phyloP scores from a whole-genome alignment of 2,888 invertebrate genomes.

The Drosophila diplacantha region DNA sequence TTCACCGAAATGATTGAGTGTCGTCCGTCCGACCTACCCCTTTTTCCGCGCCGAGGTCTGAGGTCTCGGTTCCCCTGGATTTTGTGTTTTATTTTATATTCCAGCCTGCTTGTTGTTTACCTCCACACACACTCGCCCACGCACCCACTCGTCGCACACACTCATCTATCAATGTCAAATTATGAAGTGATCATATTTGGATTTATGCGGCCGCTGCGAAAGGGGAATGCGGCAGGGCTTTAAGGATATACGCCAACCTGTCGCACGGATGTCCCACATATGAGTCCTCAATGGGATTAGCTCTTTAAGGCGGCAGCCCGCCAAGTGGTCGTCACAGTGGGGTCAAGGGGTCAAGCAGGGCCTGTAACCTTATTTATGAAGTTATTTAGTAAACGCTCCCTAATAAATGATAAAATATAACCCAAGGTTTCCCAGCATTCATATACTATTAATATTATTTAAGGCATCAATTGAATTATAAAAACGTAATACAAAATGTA shows the following conservation, averaged over 20 bases:
- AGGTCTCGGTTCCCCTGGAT: constrained; percentile 35
- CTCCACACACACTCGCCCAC: constrained; percentile 23
- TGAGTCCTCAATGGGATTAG: constrained; percentile 18
- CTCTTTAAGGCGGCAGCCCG: constrained; percentile 26
- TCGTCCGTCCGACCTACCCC: constrained; percentile 25
- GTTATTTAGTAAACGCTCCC: too few relatives aligned
- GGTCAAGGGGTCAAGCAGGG: background rate
- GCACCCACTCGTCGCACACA: constrained; percentile 44
- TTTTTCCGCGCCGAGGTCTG: constrained; percentile 7
- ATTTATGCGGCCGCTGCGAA: constrained; percentile 71
- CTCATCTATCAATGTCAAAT: constrained; percentile 78
- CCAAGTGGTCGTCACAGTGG: constrained; percentile 19
- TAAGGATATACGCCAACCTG: constrained; percentile 41
- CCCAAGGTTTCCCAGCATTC: background rate
- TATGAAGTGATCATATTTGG: constrained; percentile 78
- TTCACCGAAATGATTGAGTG: constrained; percentile 65
- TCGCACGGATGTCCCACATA: constrained; percentile 40
- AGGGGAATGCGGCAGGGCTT: constrained; percentile 8
- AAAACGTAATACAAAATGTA: too few relatives aligned
- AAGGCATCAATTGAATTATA: too few relatives aligned
- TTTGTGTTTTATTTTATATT: constrained; percentile 56
- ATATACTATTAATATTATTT: too few relatives aligned
- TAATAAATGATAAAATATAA: background rate
- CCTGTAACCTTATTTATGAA: too few relatives aligned
- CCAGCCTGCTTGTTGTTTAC: constrained; percentile 27